Base-by-base conservation (phyloP, 2,797 vertebrate species). In the Siniperca obscura region DNA sequence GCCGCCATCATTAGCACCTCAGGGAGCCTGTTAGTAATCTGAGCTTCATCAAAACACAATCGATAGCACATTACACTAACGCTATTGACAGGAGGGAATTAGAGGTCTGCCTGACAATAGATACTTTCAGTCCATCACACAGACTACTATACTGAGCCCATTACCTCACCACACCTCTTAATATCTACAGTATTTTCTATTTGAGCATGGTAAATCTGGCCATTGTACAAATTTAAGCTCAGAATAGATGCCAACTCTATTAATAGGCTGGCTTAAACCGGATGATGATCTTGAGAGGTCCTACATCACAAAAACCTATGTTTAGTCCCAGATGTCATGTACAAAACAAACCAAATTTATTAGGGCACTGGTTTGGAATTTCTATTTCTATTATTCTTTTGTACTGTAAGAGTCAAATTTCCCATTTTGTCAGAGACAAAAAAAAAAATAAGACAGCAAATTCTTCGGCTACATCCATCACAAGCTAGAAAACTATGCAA, bases 31-130 rank as follows among this genome's bases (percentile, higher is more conserved):
- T 91, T 92, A 82, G 90, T 82, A 92, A 93, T 90, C 84, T 91
- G 90, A 91, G 84, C 91, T 90, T 92, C 91, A 92, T 92, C 92
- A 90, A 91, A 94, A 90, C 80, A 81, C 89, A 86, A 93, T 94
- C 93, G 67, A 95, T 94, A 93, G 82, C 85, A 69, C 90, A 94
- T 92, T 93, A 91, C 89, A 86, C 87, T 84, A 86, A 85, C 82
- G 55, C 78, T 86, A 87, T 44, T 65, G 88, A 85, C 86, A 87
- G 84, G 16, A 69, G 78, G 82, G 87, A 90, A 84, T 91, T 76
- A 84, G 78, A 85, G 80, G 73, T 77, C 68, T 25, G 76, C 44
- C 74, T 76, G 74, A 90, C 64, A 62, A 74, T 69, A 77, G 44
- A 79, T 16, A 53, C 75, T 76, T 60, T 21, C 75, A 66, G 42